Base-by-base conservation (phyloP, 2,888 invertebrate genomes). In the Eumacrocentrus americanus region DNA sequence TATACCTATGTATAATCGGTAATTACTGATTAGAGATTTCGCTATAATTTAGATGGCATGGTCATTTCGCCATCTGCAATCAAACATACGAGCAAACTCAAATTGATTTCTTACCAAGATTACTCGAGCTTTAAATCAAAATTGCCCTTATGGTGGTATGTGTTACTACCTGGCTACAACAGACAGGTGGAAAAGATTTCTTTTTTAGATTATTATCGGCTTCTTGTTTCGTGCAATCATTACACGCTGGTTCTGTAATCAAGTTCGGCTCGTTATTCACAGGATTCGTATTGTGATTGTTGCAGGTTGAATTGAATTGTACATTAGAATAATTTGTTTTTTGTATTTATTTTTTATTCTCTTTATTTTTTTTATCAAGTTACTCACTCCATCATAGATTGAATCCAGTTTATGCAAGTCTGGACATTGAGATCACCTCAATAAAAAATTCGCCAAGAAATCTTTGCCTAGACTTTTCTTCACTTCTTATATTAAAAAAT, bases 261-360 rank as follows among this genome's bases (percentile, higher is more conserved):
- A 34, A 56, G 47, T 56, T 35, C 48, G 29, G 48, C 46, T 56
- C 56, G 56, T 56, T 47, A 44, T 55, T 44, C 55, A 44, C n/a
- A 14, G 55, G 34, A 40, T 40, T 40, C n/a, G n/a, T 40, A 40
- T 40, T 40, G 40, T 40, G 20, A 40, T 40, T n/a, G n/a, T n/a
- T n/a, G n/a, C n/a, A n/a, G n/a, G n/a, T n/a, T n/a, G n/a, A n/a
- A n/a, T n/a, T n/a, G n/a, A n/a, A n/a, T n/a, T n/a, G n/a, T n/a
- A n/a, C n/a, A n/a, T n/a, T n/a, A n/a, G n/a, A n/a, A n/a, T n/a
- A n/a, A n/a, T n/a, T n/a, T n/a, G n/a, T n/a, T n/a, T n/a, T n/a
- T n/a, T n/a, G n/a, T n/a, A n/a, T n/a, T n/a, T n/a, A n/a, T n/a
- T n/a, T n/a, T n/a, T n/a, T n/a, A n/a, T n/a, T n/a, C n/a, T n/a